Percentiles rank a stretch among this genome's conserved stretches.
phyloP scores from a whole-genome alignment of 2,888 invertebrate genomes.

The Sesamia inferens region DNA sequence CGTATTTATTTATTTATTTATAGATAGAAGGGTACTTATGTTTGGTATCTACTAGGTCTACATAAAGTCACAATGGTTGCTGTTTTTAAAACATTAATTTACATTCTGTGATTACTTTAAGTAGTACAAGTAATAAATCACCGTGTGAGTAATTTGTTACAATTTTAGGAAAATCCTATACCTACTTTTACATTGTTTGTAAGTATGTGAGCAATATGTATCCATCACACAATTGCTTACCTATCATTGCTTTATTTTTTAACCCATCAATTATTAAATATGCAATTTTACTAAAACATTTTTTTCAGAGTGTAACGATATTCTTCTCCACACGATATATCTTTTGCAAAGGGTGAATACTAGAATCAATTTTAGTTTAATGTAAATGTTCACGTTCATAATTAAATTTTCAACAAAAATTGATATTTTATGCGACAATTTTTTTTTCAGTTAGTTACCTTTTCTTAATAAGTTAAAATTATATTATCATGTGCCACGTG shows the following conservation, averaged over 20 bases:
- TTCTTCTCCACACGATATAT: not conserved
- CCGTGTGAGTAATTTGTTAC: too few relatives aligned
- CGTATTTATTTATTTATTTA: too few relatives aligned
- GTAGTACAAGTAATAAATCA: too few relatives aligned
- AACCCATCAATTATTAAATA: too few relatives aligned
- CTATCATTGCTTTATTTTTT: not conserved
- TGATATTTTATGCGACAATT: not conserved
- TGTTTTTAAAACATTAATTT: not conserved
- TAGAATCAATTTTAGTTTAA: not conserved
- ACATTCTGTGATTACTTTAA: not conserved
- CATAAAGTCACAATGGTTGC: not conserved
- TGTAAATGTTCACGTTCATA: not conserved
- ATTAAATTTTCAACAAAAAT: not conserved
- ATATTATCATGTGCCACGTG: not conserved
- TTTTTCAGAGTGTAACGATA: not conserved
- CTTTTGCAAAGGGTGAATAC: not conserved
- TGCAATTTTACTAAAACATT: too few relatives aligned
- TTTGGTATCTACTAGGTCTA: not conserved
- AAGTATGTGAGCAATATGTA: too few relatives aligned
- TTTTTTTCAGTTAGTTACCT: not conserved
- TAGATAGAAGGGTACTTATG: too few relatives aligned
- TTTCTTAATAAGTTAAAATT: not conserved
- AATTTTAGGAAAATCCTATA: too few relatives aligned
- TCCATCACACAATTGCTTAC: not conserved
- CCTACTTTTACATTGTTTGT: too few relatives aligned